Base-by-base conservation (phyloP, 2,113 vertebrate genomes). In the Siniperca knerii region DNA sequence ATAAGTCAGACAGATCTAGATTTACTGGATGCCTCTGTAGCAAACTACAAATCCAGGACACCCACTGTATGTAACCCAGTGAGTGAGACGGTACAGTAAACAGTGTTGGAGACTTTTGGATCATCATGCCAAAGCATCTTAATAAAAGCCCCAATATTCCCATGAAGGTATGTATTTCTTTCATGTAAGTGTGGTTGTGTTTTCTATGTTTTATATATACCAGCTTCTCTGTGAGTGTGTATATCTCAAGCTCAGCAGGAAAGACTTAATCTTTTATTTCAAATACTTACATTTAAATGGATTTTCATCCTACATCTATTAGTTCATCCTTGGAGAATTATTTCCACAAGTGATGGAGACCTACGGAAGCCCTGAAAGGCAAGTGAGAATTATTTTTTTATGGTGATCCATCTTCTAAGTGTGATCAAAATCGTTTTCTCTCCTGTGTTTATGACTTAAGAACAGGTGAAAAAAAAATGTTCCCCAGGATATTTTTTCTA, bases 1-100 rank as follows among this genome's bases (percentile, higher is more conserved):
- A 81, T 52, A 52, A 87, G 77, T 88, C 82, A 91, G 60, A 76
- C 10, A 84, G 50, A 82, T 82, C 69, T 80, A 77, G 67, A 42
- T 84, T 87, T 55, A 66, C 54, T 75, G 21, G 55, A 79, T 77
- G 71, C 25, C 25, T 90, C 33, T 50, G 35, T 21, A 54, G 67
- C 20, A 84, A 77, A 90, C 55, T 20, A 76, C 37, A 81, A 75
- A 77, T 81, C 55, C 52, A 74, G 77, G 75, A 70, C 54, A 83
- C 4, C 55, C 74, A 73, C 4, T 70, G 46, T 73, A 50, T 54
- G 48, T 75, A 60, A 72, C 35, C 21, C 57, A 52, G 62, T 40
- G 65, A 83, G 29, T 20, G 35, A 60, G 35, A 61, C n/a, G 21
- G 15, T 10, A 61, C 48, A 55, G 33, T 75, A 35, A 83, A 75